Percentiles rank a stretch among this genome's conserved stretches.
Conservation (phyloP, 92 coral and sea anemone species). For the Parazoanthus atlanticus region DNA sequence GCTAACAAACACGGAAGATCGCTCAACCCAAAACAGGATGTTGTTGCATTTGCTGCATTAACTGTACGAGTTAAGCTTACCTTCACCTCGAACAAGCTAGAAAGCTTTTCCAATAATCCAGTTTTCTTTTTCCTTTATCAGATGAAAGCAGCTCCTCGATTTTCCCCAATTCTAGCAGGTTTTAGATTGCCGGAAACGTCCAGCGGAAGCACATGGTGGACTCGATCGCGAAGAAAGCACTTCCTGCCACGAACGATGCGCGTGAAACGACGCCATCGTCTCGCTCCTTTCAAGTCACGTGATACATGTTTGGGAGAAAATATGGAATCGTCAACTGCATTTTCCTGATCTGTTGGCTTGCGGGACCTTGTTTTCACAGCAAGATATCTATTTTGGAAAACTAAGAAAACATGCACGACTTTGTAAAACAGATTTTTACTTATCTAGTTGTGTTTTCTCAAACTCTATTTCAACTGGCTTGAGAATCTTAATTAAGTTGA, state of each 20-base stretch:
- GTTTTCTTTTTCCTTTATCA: slow-evolving; percentile 17
- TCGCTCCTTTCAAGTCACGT: slow-evolving; percentile 60
- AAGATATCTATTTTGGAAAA: background rate
- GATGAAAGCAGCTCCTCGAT: slow-evolving; percentile 22
- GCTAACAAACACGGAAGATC: slow-evolving; percentile 48
- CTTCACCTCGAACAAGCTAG: slow-evolving; percentile 31
- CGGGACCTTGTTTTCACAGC: background rate
- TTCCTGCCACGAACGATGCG: slow-evolving; percentile 81
- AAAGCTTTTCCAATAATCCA: slow-evolving; percentile 18
- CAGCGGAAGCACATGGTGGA: slow-evolving; percentile 97
- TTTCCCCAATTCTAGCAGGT: slow-evolving; percentile 59
- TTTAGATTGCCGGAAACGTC: slow-evolving; percentile 81
- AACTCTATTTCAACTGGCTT: background rate
- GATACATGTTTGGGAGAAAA: slow-evolving; percentile 16
- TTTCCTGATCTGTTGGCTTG: background rate
- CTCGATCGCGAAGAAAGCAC: slow-evolving; percentile 66
- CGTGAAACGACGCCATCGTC: slow-evolving; percentile 78
- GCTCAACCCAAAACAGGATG: slow-evolving; percentile 37
- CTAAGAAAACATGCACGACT: too few relatives aligned
- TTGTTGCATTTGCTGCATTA: slow-evolving; percentile 20
- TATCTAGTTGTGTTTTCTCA: background rate
- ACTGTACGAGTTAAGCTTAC: slow-evolving; percentile 2
- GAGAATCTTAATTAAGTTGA: background rate
- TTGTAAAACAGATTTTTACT: background rate
- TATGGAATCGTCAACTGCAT: background rate